Evolutionary conservation across 1,140 invertebrate species (phyloP), one percentile per base, ranked within the genome.

Genomic region (Nautilus pompilius): DNA sequence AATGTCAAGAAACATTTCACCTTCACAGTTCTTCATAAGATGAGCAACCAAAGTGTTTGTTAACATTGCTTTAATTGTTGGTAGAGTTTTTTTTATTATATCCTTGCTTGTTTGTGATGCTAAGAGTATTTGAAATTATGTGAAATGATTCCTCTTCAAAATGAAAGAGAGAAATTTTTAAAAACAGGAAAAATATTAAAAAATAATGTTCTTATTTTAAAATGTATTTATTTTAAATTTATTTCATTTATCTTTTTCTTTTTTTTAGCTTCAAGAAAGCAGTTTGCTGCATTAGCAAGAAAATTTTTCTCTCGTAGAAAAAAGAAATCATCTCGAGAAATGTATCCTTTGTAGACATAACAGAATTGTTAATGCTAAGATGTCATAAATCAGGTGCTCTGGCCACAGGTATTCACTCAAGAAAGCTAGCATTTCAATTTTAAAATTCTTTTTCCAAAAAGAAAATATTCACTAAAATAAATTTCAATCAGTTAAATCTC

Each of bases 261-360:
- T 22, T 60, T 66, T 73, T 49, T 53, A 77, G 75, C 75, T 26
- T 77, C 75, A 54, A 75, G 60, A 60, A 77, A 72, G 58, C 75
- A 77, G 61, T 77, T 77, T 68, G 70, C 69, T 24, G 71, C 72
- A n/a, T 58, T 77, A 49, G 75, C 75, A 24, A 74, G 66, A 54
- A 74, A 64, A 53, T 77, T 77, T 58, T 74, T 74, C 59, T 68
- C 71, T 15, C 67, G 70, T 58, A 69, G 65, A 30, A 70, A 68
- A 62, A 75, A 75, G 65, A 75, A 70, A 41, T 65, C 65, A 3
- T 65, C 71, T 28, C 67, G 66, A 58, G 71, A 75, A 58, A 68
- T 75, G 73, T 73, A 75, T 73, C 69, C 73, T 70, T 67, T 57
- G 36, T 10, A 41, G n/a, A n/a, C n/a, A n/a, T n/a, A n/a, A 41